Evolutionary conservation across 2,888 invertebrate genomes (phyloP), one percentile per base, ranked within the genome.

Genomic region (Calameuta filiformis): DNA sequence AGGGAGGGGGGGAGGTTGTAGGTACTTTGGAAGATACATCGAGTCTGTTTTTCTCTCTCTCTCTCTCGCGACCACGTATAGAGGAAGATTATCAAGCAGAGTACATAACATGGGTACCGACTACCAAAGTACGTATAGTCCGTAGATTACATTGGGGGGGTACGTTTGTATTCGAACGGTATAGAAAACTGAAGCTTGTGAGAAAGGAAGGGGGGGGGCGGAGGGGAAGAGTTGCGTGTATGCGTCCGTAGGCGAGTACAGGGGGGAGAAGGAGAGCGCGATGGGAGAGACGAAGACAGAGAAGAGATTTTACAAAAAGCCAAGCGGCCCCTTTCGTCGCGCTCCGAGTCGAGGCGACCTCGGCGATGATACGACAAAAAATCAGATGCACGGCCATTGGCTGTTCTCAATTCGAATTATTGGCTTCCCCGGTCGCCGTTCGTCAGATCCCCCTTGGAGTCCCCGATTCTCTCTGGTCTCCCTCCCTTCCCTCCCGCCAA

Each of bases 331-430:
- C 80, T 75, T 73, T 75, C 76, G 76, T 73, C 79, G 75, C 78
- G 76, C 74, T 80, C 82, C 80, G 82, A 79, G 80, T 81, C 81
- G 79, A 79, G 83, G 80, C 86, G 86, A 87, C 86, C 87, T 86
- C 87, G 86, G 85, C 89, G 89, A 89, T 88, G 89, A 89, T 90
- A 89, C 89, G 90, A 91, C 90, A 90, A 91, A 91, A 91, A 91
- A 90, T 90, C 90, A 90, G 90, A 91, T 91, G 90, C 90, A 89
- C 90, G 90, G 90, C 91, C 91, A 91, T 90, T 91, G 91, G 90
- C 91, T 90, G 91, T 89, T 91, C 91, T 90, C 91, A 90, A 90
- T 91, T 91, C 89, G 89, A 89, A 89, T 89, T 89, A 89, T 89
- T 89, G 89, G 89, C 90, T 89, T 89, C 88, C 89, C 90, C 88